Evolutionary conservation across 2,113 vertebrate species (phyloP).

Genomic region (Oryctolagus cuniculus): mOryCun1.1 NC_091438.1:80018001-80018500

Average conservation of each 20-base stretch:
- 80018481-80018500: slow-evolving; percentile 99
- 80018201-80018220: slow-evolving; percentile 72
- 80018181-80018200: slow-evolving; percentile 75
- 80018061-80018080: slow-evolving; percentile 74
- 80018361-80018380: slow-evolving; percentile 91
- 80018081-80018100: slow-evolving; percentile 76
- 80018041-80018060: slow-evolving; percentile 78
- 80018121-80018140: slow-evolving; percentile 79
- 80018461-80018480: slow-evolving; percentile 93
- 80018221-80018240: slow-evolving; percentile 78
- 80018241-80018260: slow-evolving; percentile 85
- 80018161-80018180: slow-evolving; percentile 77
- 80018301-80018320: slow-evolving; percentile 92
- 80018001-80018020: slow-evolving; percentile 34
- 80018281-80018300: slow-evolving; percentile 89
- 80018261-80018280: slow-evolving; percentile 86
- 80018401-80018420: slow-evolving; percentile 98
- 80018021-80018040: slow-evolving; percentile 61
- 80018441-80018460: slow-evolving; percentile 94
- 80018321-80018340: slow-evolving; percentile 91
- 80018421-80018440: slow-evolving; percentile 94
- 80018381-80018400: slow-evolving; percentile 94
- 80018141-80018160: slow-evolving; percentile 79
- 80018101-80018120: slow-evolving; percentile 81
- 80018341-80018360: slow-evolving; percentile 92